Conservation (phyloP, 1,140 invertebrate genomes). For the Notospermus geniculatus region DNA sequence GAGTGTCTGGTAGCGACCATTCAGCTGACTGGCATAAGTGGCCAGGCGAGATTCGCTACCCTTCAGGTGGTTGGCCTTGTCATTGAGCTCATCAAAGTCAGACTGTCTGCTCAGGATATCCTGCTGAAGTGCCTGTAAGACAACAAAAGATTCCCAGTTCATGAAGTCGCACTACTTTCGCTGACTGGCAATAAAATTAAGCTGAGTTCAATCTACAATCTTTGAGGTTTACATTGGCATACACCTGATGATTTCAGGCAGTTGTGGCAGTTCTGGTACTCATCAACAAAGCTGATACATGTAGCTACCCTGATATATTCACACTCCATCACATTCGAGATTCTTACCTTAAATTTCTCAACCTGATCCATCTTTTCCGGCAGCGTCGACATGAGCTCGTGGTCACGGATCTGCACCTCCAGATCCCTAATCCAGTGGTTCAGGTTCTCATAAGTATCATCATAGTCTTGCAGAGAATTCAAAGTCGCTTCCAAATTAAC, state of each 20-base stretch:
- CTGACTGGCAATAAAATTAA: slow-evolving; percentile 9
- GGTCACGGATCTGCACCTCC: slow-evolving; percentile 82
- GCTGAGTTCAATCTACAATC: too few species aligned
- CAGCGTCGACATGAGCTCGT: slow-evolving; percentile 80
- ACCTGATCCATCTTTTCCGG: slow-evolving; percentile 79
- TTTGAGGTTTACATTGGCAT: too few species aligned
- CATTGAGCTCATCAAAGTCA: slow-evolving; percentile 70
- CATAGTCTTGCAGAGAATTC: slow-evolving; percentile 75
- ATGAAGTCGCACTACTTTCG: too few species aligned
- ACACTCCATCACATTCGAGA: too few species aligned
- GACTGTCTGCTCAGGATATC: slow-evolving; percentile 71
- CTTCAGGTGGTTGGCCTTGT: slow-evolving; percentile 69
- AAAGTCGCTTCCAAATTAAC: slow-evolving; percentile 66
- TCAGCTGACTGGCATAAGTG: slow-evolving; percentile 73
- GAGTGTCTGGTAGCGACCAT: slow-evolving; percentile 79
- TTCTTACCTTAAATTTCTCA: slow-evolving; percentile 69
- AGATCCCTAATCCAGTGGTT: slow-evolving; percentile 81
- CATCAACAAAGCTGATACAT: too few species aligned
- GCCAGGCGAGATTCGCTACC: slow-evolving; percentile 71
- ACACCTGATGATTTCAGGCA: too few species aligned
- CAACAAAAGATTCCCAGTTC: too few species aligned
- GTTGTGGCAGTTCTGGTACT: too few species aligned
- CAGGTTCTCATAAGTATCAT: slow-evolving; percentile 71
- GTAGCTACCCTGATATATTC: too few species aligned
- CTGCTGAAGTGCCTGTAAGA: slow-evolving; percentile 62